Base-by-base conservation (phyloP, 1,140 invertebrate species). In the Steinernema feltiae region DNA sequence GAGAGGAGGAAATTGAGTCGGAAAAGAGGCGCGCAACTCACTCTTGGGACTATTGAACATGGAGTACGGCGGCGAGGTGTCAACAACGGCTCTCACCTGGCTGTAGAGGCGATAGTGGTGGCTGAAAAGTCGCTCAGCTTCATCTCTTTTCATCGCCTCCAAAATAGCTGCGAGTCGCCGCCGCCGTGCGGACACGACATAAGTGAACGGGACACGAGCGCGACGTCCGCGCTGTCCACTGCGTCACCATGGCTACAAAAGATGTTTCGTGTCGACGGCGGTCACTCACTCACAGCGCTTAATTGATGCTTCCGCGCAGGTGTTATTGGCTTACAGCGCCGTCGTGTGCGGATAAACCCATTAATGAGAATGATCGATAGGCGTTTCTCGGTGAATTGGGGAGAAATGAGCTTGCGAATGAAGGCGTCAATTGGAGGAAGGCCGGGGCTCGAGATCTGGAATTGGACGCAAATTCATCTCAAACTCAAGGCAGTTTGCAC, bases 1-100 rank as follows among this genome's bases (percentile, higher is more conserved):
- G 18, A 74, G 18, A 24, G 18, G 30, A 72, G 1, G 71, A 30
- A 2, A 1, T 74, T 74, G n/a, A n/a, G n/a, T n/a, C 7, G 48
- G 27, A 12, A 32, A 72, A 63, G 2, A 3, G 12, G 24, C 15
- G 53, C 53, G 3, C 2, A 74, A 74, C 48, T 21, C 48, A 74
- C 73, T 74, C 24, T 70, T 74, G 1, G 73, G 73, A 30, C 73
- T 74, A 27, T 71, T 74, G 48, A 73, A 74, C 73, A 74, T 74
- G 24, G 73, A 74, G n/a, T 73, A 73, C 2, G 73, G 73, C 21
- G 73, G 73, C 24, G 73, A 74, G 30, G 35, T 74, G 48, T 74
- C 48, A 71, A 74, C 35, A 21, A 74, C 69, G 2, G 73, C 30
- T 32, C 35, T 71, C 1, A 74, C 30, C n/a, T 69, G 48, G 15